These are phyloP conservation scores for Eubasilissa regina DNA, from an alignment of 1,140 invertebrate genomes.

Conservation along the genomic window DNA sequence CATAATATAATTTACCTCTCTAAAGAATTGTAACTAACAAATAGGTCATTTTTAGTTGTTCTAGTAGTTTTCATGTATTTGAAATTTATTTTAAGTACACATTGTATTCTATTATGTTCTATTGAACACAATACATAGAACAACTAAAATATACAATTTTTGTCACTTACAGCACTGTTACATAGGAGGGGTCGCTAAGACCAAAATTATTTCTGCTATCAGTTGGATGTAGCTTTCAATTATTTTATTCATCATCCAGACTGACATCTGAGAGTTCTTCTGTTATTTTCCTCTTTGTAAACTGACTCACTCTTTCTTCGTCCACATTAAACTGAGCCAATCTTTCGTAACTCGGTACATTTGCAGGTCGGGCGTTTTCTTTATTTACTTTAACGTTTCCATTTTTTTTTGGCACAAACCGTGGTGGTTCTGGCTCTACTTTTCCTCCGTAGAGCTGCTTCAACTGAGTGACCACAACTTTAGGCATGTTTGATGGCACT, in stretches of 20 bases:
- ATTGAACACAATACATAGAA: too few relatives aligned
- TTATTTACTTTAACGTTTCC: not conserved
- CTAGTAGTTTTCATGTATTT: too few relatives aligned
- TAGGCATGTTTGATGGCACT: constrained; percentile 19
- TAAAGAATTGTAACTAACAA: too few relatives aligned
- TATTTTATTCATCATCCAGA: constrained; percentile 55
- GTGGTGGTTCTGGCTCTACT: not conserved
- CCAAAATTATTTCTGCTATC: too few relatives aligned
- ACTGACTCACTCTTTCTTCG: constrained; percentile 39
- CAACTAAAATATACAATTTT: too few relatives aligned
- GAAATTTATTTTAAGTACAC: too few relatives aligned
- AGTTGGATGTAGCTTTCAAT: not conserved
- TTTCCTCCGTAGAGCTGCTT: constrained; percentile 53
- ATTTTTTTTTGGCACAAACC: not conserved
- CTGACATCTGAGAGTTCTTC: constrained; percentile 56
- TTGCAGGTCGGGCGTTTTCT: not conserved
- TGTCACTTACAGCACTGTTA: too few relatives aligned
- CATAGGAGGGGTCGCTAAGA: too few relatives aligned
- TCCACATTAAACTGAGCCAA: constrained; percentile 51
- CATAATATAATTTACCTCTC: too few relatives aligned
- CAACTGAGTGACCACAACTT: constrained; percentile 37
- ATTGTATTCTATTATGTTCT: too few relatives aligned
- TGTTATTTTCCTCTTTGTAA: constrained; percentile 51
- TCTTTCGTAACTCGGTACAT: constrained; percentile 38
- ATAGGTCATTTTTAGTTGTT: too few relatives aligned